Evolutionary conservation across 2,797 vertebrate genomes (phyloP).

Genomic region (Hybognathus amarus): DNA sequence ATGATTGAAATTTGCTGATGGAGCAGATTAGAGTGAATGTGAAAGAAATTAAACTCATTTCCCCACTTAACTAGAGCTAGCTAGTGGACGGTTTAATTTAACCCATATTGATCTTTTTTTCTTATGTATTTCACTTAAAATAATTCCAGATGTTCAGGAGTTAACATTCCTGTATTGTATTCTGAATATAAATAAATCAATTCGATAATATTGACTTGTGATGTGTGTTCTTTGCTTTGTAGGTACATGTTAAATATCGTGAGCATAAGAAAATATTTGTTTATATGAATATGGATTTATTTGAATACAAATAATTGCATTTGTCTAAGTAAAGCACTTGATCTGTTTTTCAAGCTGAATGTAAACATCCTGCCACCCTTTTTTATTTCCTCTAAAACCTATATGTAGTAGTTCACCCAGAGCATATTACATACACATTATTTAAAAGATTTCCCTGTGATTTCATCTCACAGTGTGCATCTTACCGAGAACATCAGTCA

Average conservation of each 20-base stretch:
- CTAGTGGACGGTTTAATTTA: not conserved
- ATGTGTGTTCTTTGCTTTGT: not conserved
- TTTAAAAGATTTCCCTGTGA: not conserved
- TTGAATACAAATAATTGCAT: not conserved
- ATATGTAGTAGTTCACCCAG: no score
- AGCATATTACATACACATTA: not conserved
- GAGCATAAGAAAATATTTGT: not conserved
- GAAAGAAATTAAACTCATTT: not conserved
- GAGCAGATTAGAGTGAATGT: not conserved
- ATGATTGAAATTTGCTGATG: not conserved
- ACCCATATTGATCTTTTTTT: not conserved
- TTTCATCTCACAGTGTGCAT: not conserved
- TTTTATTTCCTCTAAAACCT: not conserved
- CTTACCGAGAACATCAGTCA: not conserved
- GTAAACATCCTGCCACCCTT: not conserved
- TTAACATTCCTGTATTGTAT: constrained; percentile 10
- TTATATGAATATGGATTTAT: no score
- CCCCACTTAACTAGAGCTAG: not conserved
- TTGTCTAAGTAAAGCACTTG: not conserved
- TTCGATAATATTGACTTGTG: not conserved
- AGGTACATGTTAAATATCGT: not conserved
- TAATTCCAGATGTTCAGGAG: not conserved
- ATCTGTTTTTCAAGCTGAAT: not conserved
- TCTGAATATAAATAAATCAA: constrained; percentile 4
- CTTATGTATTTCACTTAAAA: not conserved